These are phyloP conservation scores for Apogon hyalosoma DNA, from an alignment of 2,797 vertebrate species.

Conservation along the genomic window DNA sequence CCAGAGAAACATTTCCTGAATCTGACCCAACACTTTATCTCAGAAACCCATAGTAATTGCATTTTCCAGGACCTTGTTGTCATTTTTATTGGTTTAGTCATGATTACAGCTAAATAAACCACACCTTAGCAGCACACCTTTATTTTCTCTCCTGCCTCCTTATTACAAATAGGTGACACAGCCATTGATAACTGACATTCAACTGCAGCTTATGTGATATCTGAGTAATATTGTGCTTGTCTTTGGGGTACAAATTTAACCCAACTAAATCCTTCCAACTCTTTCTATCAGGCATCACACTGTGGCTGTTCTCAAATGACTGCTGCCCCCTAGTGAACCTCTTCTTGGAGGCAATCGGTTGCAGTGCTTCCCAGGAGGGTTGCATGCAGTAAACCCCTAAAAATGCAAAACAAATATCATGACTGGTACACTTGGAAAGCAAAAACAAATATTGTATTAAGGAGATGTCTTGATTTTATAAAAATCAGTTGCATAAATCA, in stretches of 20 bases:
- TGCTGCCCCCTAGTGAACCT: conserved; percentile 85
- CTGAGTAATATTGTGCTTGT: background rate
- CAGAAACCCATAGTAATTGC: too few relatives aligned
- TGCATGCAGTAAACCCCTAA: background rate
- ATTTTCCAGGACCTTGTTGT: background rate
- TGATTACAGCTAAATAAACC: background rate
- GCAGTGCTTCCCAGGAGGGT: conserved; percentile 27
- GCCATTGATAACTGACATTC: background rate
- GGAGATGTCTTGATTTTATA: conserved; percentile 12
- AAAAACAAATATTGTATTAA: conserved; percentile 49
- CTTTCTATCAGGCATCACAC: background rate
- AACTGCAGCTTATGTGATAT: background rate
- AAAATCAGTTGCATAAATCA: conserved; percentile 18
- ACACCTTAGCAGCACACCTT: conserved; percentile 5
- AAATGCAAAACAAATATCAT: conserved; percentile 41
- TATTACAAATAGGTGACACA: background rate
- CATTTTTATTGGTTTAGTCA: background rate
- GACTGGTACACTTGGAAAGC: conserved; percentile 37
- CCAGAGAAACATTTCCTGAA: background rate
- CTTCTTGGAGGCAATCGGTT: background rate
- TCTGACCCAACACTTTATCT: background rate
- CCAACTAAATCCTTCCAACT: background rate
- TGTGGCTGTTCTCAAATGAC: conserved; percentile 53
- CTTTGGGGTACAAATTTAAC: background rate
- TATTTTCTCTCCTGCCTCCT: conserved; percentile 4